These are phyloP conservation scores for Myrmophylax atrothorax DNA, from an alignment of 2,113 vertebrate genomes.

Conservation along the genomic window DNA sequence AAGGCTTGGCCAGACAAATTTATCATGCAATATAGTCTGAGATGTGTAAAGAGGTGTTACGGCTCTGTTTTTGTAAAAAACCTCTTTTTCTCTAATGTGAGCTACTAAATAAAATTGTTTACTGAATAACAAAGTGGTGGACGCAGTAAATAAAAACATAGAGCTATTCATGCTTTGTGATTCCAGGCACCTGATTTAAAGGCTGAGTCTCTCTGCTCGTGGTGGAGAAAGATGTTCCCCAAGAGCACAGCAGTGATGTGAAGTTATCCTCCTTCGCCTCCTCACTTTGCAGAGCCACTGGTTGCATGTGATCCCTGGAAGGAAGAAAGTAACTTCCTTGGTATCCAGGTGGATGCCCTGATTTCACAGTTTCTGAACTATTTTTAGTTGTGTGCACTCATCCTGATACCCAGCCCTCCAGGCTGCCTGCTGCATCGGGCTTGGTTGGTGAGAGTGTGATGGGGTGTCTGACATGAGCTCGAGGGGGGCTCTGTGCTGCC, in stretches of 20 bases:
- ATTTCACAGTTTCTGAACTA: neutral
- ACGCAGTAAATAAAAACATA: neutral
- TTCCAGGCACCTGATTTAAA: neutral
- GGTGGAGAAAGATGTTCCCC: neutral
- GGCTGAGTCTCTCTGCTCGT: neutral
- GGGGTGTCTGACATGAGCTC: neutral
- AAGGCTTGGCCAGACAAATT: neutral
- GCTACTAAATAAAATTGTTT: neutral
- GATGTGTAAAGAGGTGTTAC: neutral
- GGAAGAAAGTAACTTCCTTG: neutral
- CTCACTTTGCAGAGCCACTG: neutral
- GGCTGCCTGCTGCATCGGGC: neutral
- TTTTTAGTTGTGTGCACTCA: neutral
- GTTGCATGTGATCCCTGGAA: neutral
- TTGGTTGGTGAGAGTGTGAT: neutral
- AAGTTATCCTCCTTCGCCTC: neutral
- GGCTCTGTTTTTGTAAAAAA: neutral
- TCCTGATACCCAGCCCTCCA: neutral
- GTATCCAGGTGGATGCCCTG: neutral
- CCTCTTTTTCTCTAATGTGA: neutral
- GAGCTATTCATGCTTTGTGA: neutral
- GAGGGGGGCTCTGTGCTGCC: neutral
- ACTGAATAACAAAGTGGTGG: fast-evolving
- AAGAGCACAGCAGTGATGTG: neutral
- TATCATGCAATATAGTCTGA: neutral